A percentile compares a stretch with the other conserved stretches of the same genome.
These are phyloP conservation scores for Sorex maritimensis DNA, from an alignment of 2,797 vertebrate species.

Conservation along the genomic window DNA sequence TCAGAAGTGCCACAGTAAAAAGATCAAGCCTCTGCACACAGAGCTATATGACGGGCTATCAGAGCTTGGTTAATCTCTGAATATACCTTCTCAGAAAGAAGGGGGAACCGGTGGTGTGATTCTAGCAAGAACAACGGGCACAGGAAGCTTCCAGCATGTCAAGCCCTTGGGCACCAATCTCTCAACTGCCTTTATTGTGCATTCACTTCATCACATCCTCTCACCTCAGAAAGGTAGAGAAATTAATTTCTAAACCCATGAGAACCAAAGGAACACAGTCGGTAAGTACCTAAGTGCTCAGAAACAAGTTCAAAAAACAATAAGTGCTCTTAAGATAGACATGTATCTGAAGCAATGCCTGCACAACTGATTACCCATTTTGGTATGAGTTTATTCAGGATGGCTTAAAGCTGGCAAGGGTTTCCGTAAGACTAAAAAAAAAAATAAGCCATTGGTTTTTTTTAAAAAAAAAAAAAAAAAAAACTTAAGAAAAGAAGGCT, in stretches of 20 bases:
- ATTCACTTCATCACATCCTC: neutral
- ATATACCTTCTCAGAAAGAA: neutral
- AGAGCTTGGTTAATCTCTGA: neutral
- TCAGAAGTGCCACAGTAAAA: neutral
- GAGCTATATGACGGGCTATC: neutral
- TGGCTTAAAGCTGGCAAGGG: neutral
- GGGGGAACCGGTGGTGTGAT: no score
- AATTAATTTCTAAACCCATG: neutral
- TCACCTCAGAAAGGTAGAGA: conserved; percentile 51
- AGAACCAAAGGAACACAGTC: neutral
- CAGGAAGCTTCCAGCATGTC: neutral
- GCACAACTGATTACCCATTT: conserved; percentile 8
- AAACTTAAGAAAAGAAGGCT: no score
- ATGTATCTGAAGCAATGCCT: neutral
- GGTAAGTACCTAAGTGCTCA: neutral
- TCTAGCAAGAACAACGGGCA: neutral
- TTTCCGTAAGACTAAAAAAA: conserved; percentile 50
- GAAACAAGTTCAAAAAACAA: neutral
- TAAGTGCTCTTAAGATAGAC: neutral
- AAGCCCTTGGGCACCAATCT: neutral
- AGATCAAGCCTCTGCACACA: neutral
- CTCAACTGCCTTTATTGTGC: neutral
- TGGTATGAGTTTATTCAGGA: neutral
- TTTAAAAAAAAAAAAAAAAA: neutral
- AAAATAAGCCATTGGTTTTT: conserved; percentile 27